These are phyloP conservation scores for Pemphigus obesinymphae DNA, from an alignment of 1,140 invertebrate genomes.

Conservation along the genomic window DNA sequence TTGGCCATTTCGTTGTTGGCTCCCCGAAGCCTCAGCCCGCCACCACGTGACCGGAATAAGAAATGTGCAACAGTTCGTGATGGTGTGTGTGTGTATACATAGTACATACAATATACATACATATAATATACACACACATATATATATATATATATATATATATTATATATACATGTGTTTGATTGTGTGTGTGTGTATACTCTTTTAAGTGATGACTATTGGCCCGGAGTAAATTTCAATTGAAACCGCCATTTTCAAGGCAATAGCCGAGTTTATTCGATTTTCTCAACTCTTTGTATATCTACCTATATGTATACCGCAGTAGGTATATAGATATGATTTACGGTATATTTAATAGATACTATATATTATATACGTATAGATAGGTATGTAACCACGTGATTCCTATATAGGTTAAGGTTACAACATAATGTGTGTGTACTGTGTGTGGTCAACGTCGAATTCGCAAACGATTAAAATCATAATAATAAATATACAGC, in stretches of 20 bases:
- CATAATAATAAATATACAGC: background rate
- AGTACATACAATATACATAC: too few species aligned
- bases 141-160: too few species aligned
- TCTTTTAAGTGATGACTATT: constrained; percentile 21
- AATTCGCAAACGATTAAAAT: background rate
- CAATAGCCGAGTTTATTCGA: background rate
- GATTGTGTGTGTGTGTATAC: background rate
- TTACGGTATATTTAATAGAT: too few species aligned
- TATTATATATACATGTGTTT: background rate
- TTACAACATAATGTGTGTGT: too few species aligned
- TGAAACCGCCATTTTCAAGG: background rate
- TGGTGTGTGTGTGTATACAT: background rate
- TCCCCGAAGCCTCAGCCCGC: background rate
- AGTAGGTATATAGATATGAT: too few species aligned
- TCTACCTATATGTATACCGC: too few species aligned
- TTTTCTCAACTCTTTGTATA: background rate
- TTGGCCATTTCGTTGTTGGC: background rate
- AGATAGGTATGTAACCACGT: too few species aligned
- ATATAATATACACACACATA: too few species aligned
- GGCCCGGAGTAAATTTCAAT: constrained; percentile 16
- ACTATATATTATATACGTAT: too few species aligned
- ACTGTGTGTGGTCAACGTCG: background rate
- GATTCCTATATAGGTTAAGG: too few species aligned
- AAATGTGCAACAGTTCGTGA: too few species aligned
- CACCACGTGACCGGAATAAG: background rate